Evolutionary conservation across 2,113 vertebrate species (phyloP).

Genomic region (Cynoglossus semilaevis): DNA sequence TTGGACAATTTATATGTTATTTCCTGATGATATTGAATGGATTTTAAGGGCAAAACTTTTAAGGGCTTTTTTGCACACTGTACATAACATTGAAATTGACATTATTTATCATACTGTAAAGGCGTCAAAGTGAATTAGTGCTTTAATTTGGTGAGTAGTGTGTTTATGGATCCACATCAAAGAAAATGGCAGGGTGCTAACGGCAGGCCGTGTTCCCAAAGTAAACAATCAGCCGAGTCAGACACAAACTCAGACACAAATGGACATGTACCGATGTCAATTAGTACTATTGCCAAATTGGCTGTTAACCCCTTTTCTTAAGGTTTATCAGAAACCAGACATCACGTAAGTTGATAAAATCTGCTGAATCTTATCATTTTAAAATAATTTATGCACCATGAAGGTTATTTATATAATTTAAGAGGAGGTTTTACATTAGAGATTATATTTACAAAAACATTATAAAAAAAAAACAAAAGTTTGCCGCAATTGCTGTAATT

Average conservation of each 20-base stretch:
- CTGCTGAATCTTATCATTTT: too few species aligned
- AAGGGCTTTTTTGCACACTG: slow-evolving; percentile 18
- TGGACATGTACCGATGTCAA: slow-evolving; percentile 66
- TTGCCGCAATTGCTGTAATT: too few species aligned
- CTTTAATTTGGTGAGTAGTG: slow-evolving; percentile 77
- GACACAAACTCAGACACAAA: slow-evolving; percentile 69
- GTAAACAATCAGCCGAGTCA: slow-evolving; percentile 35
- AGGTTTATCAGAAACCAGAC: too few species aligned
- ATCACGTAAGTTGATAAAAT: too few species aligned
- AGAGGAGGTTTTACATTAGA: too few species aligned
- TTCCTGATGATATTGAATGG: slow-evolving; percentile 10
- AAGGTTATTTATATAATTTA: too few species aligned
- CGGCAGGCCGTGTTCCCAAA: slow-evolving; percentile 53
- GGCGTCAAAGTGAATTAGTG: slow-evolving; percentile 70
- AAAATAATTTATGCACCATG: too few species aligned
- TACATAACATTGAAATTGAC: slow-evolving; percentile 42
- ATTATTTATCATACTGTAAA: slow-evolving; percentile 70
- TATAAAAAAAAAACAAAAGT: too few species aligned
- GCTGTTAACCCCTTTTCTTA: too few species aligned
- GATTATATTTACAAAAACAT: too few species aligned
- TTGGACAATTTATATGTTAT: neutral
- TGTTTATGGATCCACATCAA: slow-evolving; percentile 62
- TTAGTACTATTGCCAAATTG: slow-evolving; percentile 62
- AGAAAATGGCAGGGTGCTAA: slow-evolving; percentile 56
- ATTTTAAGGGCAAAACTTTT: slow-evolving; percentile 23